Base-by-base conservation (phyloP, 2,797 vertebrate genomes). In the Argyrosomus regius region DNA sequence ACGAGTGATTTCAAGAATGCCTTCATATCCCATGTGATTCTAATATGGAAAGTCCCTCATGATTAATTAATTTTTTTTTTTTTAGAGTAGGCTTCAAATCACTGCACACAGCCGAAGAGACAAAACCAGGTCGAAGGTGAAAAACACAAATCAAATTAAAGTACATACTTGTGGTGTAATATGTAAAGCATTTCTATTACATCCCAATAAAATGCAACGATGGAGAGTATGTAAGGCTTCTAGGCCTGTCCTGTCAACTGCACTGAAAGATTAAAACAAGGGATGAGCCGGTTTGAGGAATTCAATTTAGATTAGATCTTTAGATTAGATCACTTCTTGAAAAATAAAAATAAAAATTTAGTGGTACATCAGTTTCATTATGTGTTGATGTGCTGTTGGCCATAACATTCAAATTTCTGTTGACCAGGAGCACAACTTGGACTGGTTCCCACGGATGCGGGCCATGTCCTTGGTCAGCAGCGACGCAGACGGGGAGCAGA, bases 391-490 rank as follows among this genome's bases (percentile, higher is more conserved):
- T 5, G 22, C 14, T 24, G 26, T 17, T 28, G 26, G 49, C 43
- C 45, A 5, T 78, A 67, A 87, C 24, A 12, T 50, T 45, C n/a
- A 4, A 10, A 0, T 78, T 16, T 77, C 10, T 86, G 8, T 91
- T 88, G 17, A 69, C 48, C 88, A 99, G 98, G 98, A 99, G 14
- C 95, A 97, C 91, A 99, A 99, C 90, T 91, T 99, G 72, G 98
- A 99, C 89, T 99, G 98, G 98, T 99, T 99, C 87, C 98, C 98
- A 3, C 93, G 98, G 7, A 99, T 99, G 98, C 89, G 98, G 11
- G 98, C 98, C 90, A 99, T 99, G 98, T 99, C 98, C 0, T 90
- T 99, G 88, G 98, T 99, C 64, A 99, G 98, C 94, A 99, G 97
- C 0, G 98, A 99, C 6, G 96, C 97, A 0, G 98, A 99, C 49